Evolutionary conservation across 2,113 vertebrate genomes (phyloP), one percentile per base, ranked within the genome.

Genomic region (Manacus vitellinus): DNA sequence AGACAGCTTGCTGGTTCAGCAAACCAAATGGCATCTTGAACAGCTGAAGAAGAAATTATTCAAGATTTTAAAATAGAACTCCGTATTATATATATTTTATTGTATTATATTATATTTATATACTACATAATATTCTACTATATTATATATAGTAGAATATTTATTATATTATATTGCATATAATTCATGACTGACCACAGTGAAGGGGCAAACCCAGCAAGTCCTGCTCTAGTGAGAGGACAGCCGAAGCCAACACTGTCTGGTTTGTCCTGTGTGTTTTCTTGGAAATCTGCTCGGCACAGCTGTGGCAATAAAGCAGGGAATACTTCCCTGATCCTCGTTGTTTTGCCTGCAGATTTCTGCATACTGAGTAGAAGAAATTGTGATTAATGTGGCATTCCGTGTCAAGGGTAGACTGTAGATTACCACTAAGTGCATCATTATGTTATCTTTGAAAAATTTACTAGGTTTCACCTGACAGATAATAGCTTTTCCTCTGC

Each of bases 381-480:
- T 56, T 46, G 71, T 96, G 95, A 97, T 97, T 95, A 89, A 97
- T 97, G 91, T 95, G 89, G 89, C 89, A 91, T 80, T 80, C 73
- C 0, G 0, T 95, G 96, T 97, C 95, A 94, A 55, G 94, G 82
- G 74, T 88, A 88, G 73, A 82, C 86, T 75, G 87, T 94, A 92
- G 89, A 94, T 96, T 96, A 94, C 85, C 44, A 12, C 92, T 95
- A 97, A 97, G 86, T 95, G 84, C 89, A 96, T 97, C 88, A 89
- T 97, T 97, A 96, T 95, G 89, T 93, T 97, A 96, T 94, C 92
- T 95, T 94, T 75, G 70, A 97, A 97, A 95, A 97, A 96, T 96
- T 96, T 93, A 94, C 74, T 89, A 12, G 70, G 63, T 97, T 97
- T 96, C 76, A 95, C 92, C 93, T 96, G 88, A 95, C 94, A 96